Base-by-base conservation (phyloP, 2,797 vertebrate species). In the Cossypha polioptera region DNA sequence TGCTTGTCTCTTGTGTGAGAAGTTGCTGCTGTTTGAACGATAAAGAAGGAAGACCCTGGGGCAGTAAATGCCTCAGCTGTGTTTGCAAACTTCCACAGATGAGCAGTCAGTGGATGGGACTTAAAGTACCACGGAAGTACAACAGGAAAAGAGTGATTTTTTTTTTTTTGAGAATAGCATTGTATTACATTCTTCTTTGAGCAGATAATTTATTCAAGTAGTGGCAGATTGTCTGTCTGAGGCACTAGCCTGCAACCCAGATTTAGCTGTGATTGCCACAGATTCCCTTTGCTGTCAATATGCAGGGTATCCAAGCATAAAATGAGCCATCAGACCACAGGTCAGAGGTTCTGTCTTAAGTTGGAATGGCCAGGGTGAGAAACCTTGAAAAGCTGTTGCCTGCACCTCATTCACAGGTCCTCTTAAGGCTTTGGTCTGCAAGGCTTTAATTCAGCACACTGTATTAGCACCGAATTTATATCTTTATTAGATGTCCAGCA, bases 181-280 rank as follows among this genome's bases (percentile, higher is more conserved):
- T 25, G 3, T 69, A 72, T 90, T 92, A 59, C 77, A 43, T 72
- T 91, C 69, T 94, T 92, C 82, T 77, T 68, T 65, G 61, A 88
- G 90, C 66, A 83, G 43, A 66, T 84, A 92, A 93, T 95, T 86
- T 94, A 94, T 97, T 96, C 83, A 63, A 61, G 78, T 58, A 85
- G 72, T 89, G 87, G 86, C 94, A 94, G 95, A 75, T 93, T 95
- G 90, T 84, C 88, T 71, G 58, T 90, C 54, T 92, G 81, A 96
- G 71, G 67, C 42, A 48, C 62, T 86, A 61, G 66, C 66, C 87
- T 88, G 75, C 10, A 8, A 76, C 76, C 83, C 1, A 0, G 40
- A 65, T 91, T 90, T 81, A 84, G 35, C 51, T 77, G 54, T 73
- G 45, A n/a, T 57, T 80, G 74, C 73, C 45, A 65, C 74, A 58